These are phyloP conservation scores for Centroberyx gerrardi DNA, from an alignment of 2,797 vertebrate genomes.

Conservation along the genomic window DNA sequence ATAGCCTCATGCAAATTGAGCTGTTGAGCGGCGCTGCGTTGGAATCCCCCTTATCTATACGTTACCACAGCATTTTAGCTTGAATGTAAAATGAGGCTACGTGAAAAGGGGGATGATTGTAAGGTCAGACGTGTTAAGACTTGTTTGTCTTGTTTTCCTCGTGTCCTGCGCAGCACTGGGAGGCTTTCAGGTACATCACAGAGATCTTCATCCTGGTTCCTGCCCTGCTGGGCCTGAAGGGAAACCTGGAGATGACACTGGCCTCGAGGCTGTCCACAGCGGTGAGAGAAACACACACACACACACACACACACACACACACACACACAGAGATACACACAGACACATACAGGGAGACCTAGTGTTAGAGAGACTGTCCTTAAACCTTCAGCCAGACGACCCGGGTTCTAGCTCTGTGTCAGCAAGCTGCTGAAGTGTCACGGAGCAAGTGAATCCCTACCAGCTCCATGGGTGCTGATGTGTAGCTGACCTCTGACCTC, in stretches of 20 bases:
- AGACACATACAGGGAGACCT: background rate
- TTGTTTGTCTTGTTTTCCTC: background rate
- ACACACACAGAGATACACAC: background rate
- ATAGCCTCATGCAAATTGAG: background rate
- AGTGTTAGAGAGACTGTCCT: background rate
- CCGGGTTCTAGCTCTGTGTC: too few species aligned
- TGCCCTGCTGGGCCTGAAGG: slow-evolving; percentile 96
- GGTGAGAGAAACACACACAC: slow-evolving; percentile 81
- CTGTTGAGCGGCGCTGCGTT: background rate
- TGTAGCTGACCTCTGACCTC: too few species aligned
- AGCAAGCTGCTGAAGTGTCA: too few species aligned
- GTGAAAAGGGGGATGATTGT: background rate
- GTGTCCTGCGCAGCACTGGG: slow-evolving; percentile 91
- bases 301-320: slow-evolving; percentile 7
- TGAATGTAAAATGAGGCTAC: background rate
- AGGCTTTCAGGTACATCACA: slow-evolving; percentile 94
- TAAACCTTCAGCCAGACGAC: too few species aligned
- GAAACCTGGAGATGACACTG: slow-evolving; percentile 98
- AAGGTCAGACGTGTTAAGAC: background rate
- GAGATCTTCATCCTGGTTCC: slow-evolving; percentile 99
- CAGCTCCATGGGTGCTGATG: too few species aligned
- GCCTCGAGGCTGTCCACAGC: slow-evolving; percentile 96
- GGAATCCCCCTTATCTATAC: background rate
- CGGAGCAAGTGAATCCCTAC: too few species aligned
- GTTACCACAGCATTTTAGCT: background rate